Conservation (phyloP, 2,113 vertebrate genomes). For the Ammodramus savannarum region DNA sequence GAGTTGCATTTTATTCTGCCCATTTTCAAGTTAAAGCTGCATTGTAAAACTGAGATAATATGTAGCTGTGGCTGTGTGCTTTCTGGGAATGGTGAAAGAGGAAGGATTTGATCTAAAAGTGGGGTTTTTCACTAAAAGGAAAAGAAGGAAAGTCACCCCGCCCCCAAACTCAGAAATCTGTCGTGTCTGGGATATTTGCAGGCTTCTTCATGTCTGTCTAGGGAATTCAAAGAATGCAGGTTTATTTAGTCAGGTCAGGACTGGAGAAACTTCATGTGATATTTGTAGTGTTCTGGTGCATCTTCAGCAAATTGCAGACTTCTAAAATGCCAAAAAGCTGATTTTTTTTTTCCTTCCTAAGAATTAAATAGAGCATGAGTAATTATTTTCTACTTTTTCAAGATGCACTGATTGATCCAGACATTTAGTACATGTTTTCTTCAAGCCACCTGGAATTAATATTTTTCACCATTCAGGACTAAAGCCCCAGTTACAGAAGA, state of each 20-base stretch:
- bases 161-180: background rate
- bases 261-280: background rate
- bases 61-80: background rate
- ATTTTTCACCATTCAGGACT: background rate
- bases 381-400: background rate
- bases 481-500: background rate
- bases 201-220: background rate
- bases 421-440: background rate
- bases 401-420: background rate
- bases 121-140: background rate
- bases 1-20: background rate
- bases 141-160: background rate
- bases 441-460: background rate
- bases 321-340: background rate
- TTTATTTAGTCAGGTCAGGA: background rate
- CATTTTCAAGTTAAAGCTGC: background rate
- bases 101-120: background rate
- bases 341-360: no score
- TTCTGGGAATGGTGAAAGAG: background rate
- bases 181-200: background rate
- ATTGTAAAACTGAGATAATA: background rate
- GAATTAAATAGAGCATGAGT: background rate
- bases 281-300: background rate
- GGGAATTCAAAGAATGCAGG: constrained; percentile 8
- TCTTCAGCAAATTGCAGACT: background rate